These are phyloP conservation scores for Smittia aterrima DNA, from an alignment of 2,888 invertebrate species.

Conservation along the genomic window DNA sequence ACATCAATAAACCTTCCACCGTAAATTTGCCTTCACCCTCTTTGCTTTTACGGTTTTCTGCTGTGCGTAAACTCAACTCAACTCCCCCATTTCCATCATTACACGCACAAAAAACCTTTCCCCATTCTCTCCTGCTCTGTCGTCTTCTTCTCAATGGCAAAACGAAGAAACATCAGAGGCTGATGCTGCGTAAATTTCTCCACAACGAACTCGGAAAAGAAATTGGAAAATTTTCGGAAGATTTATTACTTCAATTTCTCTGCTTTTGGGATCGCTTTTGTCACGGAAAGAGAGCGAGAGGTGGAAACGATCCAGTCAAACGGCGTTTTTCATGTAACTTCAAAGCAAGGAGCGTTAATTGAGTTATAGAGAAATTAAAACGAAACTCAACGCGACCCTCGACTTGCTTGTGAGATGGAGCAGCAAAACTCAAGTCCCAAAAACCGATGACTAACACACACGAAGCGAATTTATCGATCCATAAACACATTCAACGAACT, in stretches of 20 bases:
- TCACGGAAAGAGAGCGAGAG: background rate
- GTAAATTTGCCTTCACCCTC: background rate
- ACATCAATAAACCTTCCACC: slow-evolving; percentile 7
- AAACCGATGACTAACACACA: background rate
- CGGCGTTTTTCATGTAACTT: background rate
- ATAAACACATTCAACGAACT: background rate
- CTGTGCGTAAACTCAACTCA: slow-evolving; percentile 10
- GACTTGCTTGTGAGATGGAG: background rate
- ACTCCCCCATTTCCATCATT: slow-evolving; percentile 20
- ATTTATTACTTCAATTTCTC: slow-evolving; percentile 37
- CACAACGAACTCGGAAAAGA: background rate
- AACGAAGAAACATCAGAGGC: background rate
- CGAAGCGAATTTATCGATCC: background rate
- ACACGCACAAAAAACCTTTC: background rate
- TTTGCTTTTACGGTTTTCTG: slow-evolving; percentile 1
- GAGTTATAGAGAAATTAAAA: background rate
- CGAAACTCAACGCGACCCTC: too few species aligned
- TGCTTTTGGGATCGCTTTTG: too few species aligned
- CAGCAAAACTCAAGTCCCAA: background rate
- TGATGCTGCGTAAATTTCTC: slow-evolving; percentile 38
- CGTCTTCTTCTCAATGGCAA: background rate
- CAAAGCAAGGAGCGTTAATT: background rate
- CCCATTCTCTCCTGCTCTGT: background rate
- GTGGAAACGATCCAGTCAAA: background rate
- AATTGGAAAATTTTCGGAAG: background rate